Evolutionary conservation across 2,888 invertebrate genomes (phyloP).

Genomic region (Cartodere bifasciata): DNA sequence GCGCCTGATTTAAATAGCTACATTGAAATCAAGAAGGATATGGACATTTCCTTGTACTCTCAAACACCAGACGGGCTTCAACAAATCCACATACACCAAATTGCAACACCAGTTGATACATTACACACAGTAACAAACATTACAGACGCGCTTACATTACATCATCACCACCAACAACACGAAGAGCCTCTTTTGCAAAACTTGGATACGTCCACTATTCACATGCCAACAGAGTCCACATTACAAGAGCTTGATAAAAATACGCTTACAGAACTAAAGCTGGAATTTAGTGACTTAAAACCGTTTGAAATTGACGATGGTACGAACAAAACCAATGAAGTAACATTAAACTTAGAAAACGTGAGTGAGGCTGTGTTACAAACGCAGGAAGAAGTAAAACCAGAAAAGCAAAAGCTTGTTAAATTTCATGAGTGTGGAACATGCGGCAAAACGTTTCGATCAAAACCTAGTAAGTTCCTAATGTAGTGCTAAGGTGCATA

Average conservation of each 20-base stretch:
- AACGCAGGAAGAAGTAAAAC: conserved; percentile 18
- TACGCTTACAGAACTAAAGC: conserved; percentile 22
- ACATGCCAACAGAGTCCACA: too few relatives aligned
- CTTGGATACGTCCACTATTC: too few relatives aligned
- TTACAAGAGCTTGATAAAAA: conserved; percentile 20
- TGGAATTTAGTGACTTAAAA: conserved; percentile 25
- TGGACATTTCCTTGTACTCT: conserved; percentile 10
- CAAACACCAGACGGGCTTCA: too few relatives aligned
- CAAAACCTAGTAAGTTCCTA: conserved; percentile 23
- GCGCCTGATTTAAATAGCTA: conserved; percentile 25
- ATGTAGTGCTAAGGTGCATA: not conserved
- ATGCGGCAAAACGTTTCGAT: conserved; percentile 33
- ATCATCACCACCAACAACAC: too few relatives aligned
- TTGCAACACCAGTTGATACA: too few relatives aligned
- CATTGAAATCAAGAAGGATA: conserved; percentile 27
- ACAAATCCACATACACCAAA: too few relatives aligned
- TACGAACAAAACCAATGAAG: conserved; percentile 17
- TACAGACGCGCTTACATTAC: too few relatives aligned
- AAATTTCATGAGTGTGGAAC: conserved; percentile 35
- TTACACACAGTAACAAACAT: too few relatives aligned
- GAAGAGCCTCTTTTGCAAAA: too few relatives aligned
- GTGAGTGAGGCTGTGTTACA: too few relatives aligned
- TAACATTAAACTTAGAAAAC: conserved; percentile 5
- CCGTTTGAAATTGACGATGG: too few relatives aligned
- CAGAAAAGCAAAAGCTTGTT: conserved; percentile 25